Base-by-base conservation (phyloP, 1,140 invertebrate species). In the Harlomillsia oculata region DNA sequence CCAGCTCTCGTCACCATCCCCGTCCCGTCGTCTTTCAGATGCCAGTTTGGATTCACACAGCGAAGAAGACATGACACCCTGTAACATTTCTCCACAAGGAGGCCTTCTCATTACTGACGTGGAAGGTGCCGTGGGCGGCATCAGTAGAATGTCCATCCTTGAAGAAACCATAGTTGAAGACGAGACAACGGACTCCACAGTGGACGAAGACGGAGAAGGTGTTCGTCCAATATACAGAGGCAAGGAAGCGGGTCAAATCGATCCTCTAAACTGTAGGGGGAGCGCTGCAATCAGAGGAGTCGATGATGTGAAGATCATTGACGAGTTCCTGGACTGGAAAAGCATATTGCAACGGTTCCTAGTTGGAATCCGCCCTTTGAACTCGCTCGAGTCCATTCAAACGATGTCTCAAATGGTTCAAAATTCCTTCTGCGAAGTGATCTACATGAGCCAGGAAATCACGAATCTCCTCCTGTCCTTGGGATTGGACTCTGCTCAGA, bases 11-110 rank as follows among this genome's bases (percentile, higher is more conserved):
- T 81, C 2, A 66, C 84, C 25, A 77, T 74, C 28, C 60, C 79
- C 18, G 68, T 75, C 56, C 64, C 66, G 44, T 68, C 3, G 72
- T 72, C 74, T 76, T 32, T 75, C 71, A 52, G 70, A 76, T 51
- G 74, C 74, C 6, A 74, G 80, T 54, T 72, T 76, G 29, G 77
- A 79, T 59, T 81, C 80, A 3, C 80, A 78, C 3, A 85, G 85
- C 56, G 75, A 84, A 64, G 82, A 81, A 26, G 85, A 87, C 61
- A 82, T 75, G 41, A 78, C 75, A 54, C 73, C 75, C 26, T 76
- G 72, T 62, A 76, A 74, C 56, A 71, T 75, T 4, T 77, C 76
- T 3, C 75, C 73, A 4, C 49, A 62, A 36, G 29, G 46, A 0
- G 28, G 39, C 6, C n/a, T 50, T 2, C 20, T 45, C 11, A n/a